Evolutionary conservation across 2,797 vertebrate genomes (phyloP).

Genomic region (Falco columbarius): DNA sequence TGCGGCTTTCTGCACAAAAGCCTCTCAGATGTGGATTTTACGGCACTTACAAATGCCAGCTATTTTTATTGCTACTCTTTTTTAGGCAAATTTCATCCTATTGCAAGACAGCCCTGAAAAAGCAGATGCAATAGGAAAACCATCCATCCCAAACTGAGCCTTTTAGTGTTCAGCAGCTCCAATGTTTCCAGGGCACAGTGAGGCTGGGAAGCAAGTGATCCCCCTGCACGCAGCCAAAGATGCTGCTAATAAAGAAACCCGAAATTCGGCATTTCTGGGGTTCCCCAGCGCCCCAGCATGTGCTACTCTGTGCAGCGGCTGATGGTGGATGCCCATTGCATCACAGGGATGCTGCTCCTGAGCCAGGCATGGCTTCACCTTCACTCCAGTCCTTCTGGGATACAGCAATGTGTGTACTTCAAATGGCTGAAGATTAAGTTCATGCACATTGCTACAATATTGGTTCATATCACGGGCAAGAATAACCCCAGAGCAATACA

Average conservation of each 20-base stretch:
- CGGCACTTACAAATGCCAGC: neutral
- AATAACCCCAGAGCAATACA: neutral
- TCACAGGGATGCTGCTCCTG: neutral
- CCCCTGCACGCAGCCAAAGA: neutral
- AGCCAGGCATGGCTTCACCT: neutral
- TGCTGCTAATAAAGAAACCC: neutral
- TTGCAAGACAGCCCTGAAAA: neutral
- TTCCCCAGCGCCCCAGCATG: neutral
- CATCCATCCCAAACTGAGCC: neutral
- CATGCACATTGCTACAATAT: fast-evolving
- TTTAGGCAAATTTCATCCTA: neutral
- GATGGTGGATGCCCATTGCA: neutral
- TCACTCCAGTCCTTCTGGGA: neutral
- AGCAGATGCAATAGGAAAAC: fast-evolving
- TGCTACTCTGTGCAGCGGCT: neutral
- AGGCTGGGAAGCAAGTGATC: neutral
- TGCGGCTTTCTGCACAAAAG: neutral
- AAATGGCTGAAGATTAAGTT: neutral
- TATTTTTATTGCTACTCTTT: neutral
- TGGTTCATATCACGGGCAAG: neutral
- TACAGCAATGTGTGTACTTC: neutral
- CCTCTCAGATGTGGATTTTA: neutral
- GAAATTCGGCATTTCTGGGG: neutral
- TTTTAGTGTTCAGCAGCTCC: neutral
- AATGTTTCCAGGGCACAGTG: fast-evolving